phyloP scores from a whole-genome alignment of 2,888 invertebrate genomes.

The Neelides folsomi region DNA sequence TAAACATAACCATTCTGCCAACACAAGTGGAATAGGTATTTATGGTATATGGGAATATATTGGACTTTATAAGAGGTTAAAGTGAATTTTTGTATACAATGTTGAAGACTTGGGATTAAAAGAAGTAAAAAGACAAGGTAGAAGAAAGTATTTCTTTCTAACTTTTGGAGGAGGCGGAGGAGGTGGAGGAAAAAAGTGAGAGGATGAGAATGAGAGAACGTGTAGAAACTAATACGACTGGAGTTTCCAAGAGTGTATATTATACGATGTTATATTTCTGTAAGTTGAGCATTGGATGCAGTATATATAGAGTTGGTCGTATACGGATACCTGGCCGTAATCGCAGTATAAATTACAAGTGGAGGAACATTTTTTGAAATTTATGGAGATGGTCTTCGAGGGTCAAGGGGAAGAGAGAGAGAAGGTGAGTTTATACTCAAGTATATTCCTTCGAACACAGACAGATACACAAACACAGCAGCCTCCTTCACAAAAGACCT shows the following conservation, averaged over 20 bases:
- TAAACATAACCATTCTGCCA: too few species aligned
- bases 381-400: constrained; percentile 12
- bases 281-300: too few species aligned
- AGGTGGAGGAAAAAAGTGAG: background rate
- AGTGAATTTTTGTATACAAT: too few species aligned
- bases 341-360: constrained; percentile 15
- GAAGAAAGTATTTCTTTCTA: background rate
- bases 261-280: too few species aligned
- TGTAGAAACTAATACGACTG: background rate
- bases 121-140: background rate
- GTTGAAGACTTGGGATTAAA: background rate
- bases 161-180: background rate
- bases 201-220: background rate
- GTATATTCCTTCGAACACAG: too few species aligned
- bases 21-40: too few species aligned
- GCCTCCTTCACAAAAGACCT: too few species aligned
- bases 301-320: too few species aligned
- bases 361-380: constrained; percentile 11
- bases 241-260: background rate
- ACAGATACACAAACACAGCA: too few species aligned
- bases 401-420: constrained; percentile 12
- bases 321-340: constrained; percentile 1
- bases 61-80: too few species aligned
- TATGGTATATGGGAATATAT: too few species aligned
- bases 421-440: too few species aligned